Base-by-base conservation (phyloP, 2,888 invertebrate genomes). In the Drepana falcataria region DNA sequence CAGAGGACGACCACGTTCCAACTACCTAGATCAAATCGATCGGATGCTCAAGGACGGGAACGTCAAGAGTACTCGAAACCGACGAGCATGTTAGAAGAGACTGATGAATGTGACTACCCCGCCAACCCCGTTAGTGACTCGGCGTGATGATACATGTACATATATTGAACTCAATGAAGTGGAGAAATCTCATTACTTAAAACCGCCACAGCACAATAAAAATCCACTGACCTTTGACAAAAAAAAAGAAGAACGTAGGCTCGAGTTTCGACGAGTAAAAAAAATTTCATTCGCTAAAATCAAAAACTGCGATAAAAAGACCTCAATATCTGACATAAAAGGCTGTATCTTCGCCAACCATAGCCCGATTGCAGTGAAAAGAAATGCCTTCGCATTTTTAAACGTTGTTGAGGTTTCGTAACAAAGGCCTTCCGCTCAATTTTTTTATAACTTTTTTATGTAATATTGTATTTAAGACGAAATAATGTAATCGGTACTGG, bases 221-320 rank as follows among this genome's bases (percentile, higher is more conserved):
- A 49, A 21, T n/a, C 49, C 33, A 66, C 61, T 64, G 61, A 65
- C 65, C 63, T 63, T 55, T 55, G 57, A 59, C 5, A 49, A 40
- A 21, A 35, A 40, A 51, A 51, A 35, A 7, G 60, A 65, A 69
- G 37, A 37, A 37, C 37, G 37, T 63, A 61, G 64, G 55, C 61
- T 57, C 60, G 60, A 61, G 58, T 56, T 61, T 62, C 57, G 63
- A 9, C 44, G 9, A 44, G 9, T 7, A 55, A 61, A 56, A 61
- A 64, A 72, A 65, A 66, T 64, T 60, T 59, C 73, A 71, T 71
- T 71, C 67, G 69, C 65, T 73, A 66, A 75, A 74, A 75, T 73
- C 71, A 66, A 67, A 67, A 59, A 58, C 62, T 48, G 56, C 52
- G 60, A 61, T 64, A 60, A 59, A 69, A 69, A 64, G 47, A 61